Base-by-base conservation (phyloP, 1,140 invertebrate species). In the Ridgeia piscesae region DNA sequence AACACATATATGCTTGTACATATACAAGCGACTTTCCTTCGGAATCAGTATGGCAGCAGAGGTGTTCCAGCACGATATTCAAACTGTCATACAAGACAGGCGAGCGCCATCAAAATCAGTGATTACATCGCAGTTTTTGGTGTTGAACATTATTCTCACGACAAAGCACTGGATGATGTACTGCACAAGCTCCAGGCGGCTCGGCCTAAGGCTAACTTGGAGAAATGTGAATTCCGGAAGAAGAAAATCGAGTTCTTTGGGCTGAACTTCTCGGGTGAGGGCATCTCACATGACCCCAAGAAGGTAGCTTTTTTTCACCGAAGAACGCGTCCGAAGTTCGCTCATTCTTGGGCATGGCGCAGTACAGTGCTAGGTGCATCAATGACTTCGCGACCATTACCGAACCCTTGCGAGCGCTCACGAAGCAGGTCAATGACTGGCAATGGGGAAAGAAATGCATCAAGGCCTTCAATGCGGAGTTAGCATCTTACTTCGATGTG, bases 361-460 rank as follows among this genome's bases (percentile, higher is more conserved):
- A 94, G 1, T 96, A 95, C 94, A 96, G 96, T 93, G 89, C 94
- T 35, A 92, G 94, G 58, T 96, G 96, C 94, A 93, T 96, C 6
- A 34, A 93, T 93, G 2, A 94, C 94, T 92, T 96, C 94, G 93
- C 94, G 31, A 93, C 92, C 35, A 94, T 95, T 31, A 93, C 94
- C 6, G 92, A 90, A 14, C 95, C 95, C 4, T 35, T 95, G 21
- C 93, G 42, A 50, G 35, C 50, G 89, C 92, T 94, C 58, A 91
- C 93, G 17, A 92, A 92, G 33, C 50, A 92, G 35, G 91, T 34
- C 58, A 35, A 34, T 35, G 77, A 91, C 31, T 92, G 91, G 92
- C 42, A 90, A 77, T 92, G 92, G 92, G 89, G 48, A 2, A 4
- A 6, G 42, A 33, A 91, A n/a, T 6, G 50, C 48, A 21, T 35